Conservation (phyloP, 2,888 invertebrate genomes). For the Buathra laborator region DNA sequence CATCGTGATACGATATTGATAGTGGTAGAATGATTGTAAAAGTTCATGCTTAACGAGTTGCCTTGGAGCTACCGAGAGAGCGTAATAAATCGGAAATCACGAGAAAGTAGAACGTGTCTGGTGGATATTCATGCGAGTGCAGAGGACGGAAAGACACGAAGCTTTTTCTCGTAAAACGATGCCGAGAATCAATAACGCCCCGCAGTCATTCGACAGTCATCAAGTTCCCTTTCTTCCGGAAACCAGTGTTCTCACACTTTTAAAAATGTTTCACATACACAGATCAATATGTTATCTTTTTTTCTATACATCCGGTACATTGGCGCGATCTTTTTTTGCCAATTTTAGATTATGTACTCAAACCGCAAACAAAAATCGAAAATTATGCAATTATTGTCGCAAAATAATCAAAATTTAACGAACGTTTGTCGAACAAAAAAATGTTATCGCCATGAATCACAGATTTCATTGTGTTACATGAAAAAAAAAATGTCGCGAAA, state of each 20-base stretch:
- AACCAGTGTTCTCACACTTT: constrained; percentile 48
- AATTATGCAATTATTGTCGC: no score
- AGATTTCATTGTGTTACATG: no score
- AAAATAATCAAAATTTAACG: no score
- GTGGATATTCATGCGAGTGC: constrained; percentile 37
- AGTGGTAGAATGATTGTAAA: constrained; percentile 33
- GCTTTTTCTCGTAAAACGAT: constrained; percentile 72
- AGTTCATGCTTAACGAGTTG: constrained; percentile 52
- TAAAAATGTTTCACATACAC: constrained; percentile 17
- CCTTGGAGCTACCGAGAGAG: constrained; percentile 24
- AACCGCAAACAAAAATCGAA: no score
- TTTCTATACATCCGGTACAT: background rate
- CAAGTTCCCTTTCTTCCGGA: constrained; percentile 71
- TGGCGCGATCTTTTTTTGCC: background rate
- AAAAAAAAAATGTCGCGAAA: no score
- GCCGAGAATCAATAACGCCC: constrained; percentile 82
- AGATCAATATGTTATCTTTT: constrained; percentile 9
- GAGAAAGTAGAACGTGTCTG: constrained; percentile 62
- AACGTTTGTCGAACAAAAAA: no score
- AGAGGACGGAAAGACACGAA: constrained; percentile 50
- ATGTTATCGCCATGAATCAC: no score
- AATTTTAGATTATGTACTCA: no score
- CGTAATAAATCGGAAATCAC: constrained; percentile 63
- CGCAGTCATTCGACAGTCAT: constrained; percentile 84
- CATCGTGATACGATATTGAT: background rate